Conservation (phyloP, 2,797 vertebrate genomes). For the Chaunax sp. region DNA sequence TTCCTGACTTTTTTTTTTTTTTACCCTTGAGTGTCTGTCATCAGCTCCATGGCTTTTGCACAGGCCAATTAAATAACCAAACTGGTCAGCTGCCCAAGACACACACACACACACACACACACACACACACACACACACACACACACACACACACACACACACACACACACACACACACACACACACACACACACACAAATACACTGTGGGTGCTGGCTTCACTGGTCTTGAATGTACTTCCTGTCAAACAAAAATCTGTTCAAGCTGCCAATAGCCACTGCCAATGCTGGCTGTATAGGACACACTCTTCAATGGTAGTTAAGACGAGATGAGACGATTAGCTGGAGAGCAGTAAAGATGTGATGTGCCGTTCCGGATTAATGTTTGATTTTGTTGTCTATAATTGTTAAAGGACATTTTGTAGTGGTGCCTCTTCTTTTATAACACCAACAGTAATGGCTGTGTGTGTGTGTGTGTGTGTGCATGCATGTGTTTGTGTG, state of each 20-base stretch:
- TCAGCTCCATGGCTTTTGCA: slow-evolving; percentile 14
- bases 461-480: slow-evolving; percentile 4
- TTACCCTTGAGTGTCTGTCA: slow-evolving; percentile 23
- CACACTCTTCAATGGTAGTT: slow-evolving; percentile 34
- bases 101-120: slow-evolving; percentile 26
- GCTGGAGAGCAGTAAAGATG: slow-evolving; percentile 22
- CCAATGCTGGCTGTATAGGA: slow-evolving; percentile 48
- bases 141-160: slow-evolving; percentile 28
- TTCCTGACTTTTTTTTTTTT: slow-evolving; percentile 15
- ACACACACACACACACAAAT: slow-evolving; percentile 26
- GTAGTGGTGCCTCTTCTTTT: slow-evolving; percentile 15
- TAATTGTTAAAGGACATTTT: slow-evolving; percentile 26
- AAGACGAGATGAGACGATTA: slow-evolving; percentile 48
- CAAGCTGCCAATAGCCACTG: slow-evolving; percentile 51
- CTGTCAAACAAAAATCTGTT: slow-evolving; percentile 55
- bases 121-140: slow-evolving; percentile 29
- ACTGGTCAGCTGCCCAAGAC: slow-evolving; percentile 41
- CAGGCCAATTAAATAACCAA: slow-evolving; percentile 46
- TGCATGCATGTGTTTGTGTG: too few relatives aligned
- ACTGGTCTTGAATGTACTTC: slow-evolving; percentile 50
- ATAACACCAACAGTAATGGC: background rate
- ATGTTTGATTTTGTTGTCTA: slow-evolving; percentile 23
- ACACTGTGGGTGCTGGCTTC: slow-evolving; percentile 50
- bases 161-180: slow-evolving; percentile 25
- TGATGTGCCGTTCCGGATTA: slow-evolving; percentile 6